Evolutionary conservation across 2,797 vertebrate genomes (phyloP).

Genomic region (Apodemus agrarius): DNA sequence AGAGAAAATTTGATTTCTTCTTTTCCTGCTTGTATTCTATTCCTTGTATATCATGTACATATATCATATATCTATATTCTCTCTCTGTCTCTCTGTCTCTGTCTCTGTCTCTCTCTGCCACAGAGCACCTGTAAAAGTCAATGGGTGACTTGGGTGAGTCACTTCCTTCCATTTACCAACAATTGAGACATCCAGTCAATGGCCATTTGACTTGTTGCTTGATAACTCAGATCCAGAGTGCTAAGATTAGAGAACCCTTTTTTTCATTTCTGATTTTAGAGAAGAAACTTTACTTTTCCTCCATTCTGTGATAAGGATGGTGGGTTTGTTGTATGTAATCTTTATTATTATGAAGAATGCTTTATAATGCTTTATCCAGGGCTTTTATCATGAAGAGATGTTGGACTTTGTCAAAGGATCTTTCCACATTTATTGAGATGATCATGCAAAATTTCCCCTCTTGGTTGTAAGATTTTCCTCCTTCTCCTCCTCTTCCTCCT

Average conservation of each 20-base stretch:
- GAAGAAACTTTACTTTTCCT: not conserved
- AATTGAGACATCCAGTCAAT: not conserved
- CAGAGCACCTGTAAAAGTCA: not conserved
- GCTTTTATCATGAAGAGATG: not conserved
- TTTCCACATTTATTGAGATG: not conserved
- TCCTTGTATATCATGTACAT: not conserved
- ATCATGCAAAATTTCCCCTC: not conserved
- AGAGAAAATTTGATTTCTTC: not conserved
- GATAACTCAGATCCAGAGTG: not conserved
- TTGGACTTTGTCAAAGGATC: not conserved
- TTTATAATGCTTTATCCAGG: not conserved
- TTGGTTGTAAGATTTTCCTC: not conserved
- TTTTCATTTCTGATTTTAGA: not conserved
- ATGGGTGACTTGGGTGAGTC: not conserved
- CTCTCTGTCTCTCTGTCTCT: not conserved
- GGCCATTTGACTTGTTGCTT: not conserved
- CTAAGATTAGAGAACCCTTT: not conserved
- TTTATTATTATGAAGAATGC: not conserved
- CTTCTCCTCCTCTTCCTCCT: too few species aligned
- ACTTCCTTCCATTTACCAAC: not conserved
- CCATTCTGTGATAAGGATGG: not conserved
- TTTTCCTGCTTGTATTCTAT: not conserved
- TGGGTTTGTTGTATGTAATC: not conserved
- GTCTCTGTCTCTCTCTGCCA: not conserved
- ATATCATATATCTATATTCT: not conserved